Conservation (phyloP, 2,888 invertebrate genomes). For the Clanis bilineata region DNA sequence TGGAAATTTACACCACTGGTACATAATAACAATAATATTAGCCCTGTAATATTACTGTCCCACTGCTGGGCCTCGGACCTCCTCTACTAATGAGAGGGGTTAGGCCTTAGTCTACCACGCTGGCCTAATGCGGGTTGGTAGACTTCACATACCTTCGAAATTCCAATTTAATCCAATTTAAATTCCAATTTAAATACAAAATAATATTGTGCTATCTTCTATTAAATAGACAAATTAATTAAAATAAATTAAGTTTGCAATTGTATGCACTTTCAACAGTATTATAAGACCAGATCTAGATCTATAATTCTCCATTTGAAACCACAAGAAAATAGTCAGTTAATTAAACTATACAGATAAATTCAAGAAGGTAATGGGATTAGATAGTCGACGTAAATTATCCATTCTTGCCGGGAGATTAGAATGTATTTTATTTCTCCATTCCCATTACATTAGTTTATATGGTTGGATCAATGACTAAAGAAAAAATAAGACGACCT, state of each 20-base stretch:
- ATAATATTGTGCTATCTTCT: no score
- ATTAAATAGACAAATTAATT: no score
- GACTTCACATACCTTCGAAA: no score
- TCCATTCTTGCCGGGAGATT: conserved; percentile 28
- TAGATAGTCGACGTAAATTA: conserved; percentile 23
- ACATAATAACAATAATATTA: no score
- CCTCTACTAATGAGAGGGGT: no score
- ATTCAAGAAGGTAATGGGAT: conserved; percentile 21
- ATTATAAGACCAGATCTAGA: neutral
- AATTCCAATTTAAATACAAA: neutral
- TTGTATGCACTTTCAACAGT: neutral
- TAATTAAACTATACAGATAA: conserved; percentile 16
- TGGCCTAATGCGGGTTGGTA: no score
- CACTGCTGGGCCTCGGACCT: no score
- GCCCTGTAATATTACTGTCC: no score
- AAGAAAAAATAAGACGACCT: no score
- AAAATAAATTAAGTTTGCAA: neutral
- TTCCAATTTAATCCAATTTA: no score
- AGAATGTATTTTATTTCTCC: conserved; percentile 39
- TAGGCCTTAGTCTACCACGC: no score
- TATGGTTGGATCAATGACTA: conserved; percentile 30
- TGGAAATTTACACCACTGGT: no score
- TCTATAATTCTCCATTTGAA: neutral
- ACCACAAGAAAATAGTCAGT: conserved; percentile 3
- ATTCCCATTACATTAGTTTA: conserved; percentile 36